phyloP scores from a whole-genome alignment of 92 coral and sea anemone genomes.

The Galaxea fascicularis region DNA sequence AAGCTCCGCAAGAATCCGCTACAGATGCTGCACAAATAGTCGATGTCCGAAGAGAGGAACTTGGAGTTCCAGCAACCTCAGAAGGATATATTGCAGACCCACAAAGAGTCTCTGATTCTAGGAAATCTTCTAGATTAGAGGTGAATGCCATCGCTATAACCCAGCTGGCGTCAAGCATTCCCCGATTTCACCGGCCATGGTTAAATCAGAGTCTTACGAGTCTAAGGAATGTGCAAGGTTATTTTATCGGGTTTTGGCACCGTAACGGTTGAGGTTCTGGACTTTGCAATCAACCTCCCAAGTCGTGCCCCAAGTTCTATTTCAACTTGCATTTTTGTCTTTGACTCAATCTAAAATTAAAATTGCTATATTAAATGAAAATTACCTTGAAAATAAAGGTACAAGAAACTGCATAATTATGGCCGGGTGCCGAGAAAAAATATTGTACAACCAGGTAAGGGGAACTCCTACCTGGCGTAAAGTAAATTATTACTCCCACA shows the following conservation, averaged over 20 bases:
- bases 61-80: too few species aligned
- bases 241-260: background rate
- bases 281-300: constrained; percentile 34
- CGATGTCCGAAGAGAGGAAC: too few species aligned
- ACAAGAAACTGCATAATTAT: constrained; percentile 7
- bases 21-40: too few species aligned
- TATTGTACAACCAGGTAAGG: background rate
- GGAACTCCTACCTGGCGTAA: background rate
- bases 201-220: too few species aligned
- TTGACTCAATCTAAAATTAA: constrained; percentile 1
- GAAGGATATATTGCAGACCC: too few species aligned
- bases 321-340: constrained; percentile 31
- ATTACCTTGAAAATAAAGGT: background rate
- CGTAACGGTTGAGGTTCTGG: constrained; percentile 14
- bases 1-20: too few species aligned
- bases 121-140: too few species aligned
- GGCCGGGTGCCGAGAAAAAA: constrained; percentile 9
- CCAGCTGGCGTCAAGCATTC: background rate
- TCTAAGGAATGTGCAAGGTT: background rate
- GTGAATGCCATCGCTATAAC: too few species aligned
- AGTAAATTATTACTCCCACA: too few species aligned
- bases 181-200: constrained; percentile 1
- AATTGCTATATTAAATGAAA: constrained; percentile 13
- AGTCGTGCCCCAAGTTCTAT: constrained; percentile 56
- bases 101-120: too few species aligned